Evolutionary conservation across 2,797 vertebrate genomes (phyloP).

Genomic region (Podarcis lilfordi): DNA sequence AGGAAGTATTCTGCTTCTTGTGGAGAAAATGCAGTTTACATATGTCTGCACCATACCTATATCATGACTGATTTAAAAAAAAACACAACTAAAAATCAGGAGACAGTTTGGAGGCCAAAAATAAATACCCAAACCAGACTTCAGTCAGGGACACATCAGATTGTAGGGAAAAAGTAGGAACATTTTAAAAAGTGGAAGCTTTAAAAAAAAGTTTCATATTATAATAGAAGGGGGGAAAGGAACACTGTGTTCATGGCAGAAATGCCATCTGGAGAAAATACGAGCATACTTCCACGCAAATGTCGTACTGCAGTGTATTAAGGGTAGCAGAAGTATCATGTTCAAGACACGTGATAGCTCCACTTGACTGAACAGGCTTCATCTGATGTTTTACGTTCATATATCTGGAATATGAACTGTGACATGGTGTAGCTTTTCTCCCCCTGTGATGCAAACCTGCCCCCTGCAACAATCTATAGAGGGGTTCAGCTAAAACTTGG

Average conservation of each 20-base stretch:
- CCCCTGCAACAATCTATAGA: neutral
- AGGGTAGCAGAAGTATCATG: neutral
- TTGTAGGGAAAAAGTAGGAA: neutral
- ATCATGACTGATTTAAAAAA: too few species aligned
- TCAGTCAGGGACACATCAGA: neutral
- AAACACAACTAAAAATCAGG: too few species aligned
- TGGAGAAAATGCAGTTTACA: neutral
- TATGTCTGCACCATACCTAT: neutral
- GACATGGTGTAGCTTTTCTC: neutral
- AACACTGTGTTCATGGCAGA: slow-evolving; percentile 31
- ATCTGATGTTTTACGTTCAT: slow-evolving; percentile 8
- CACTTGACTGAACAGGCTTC: slow-evolving; percentile 11
- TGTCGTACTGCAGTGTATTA: slow-evolving; percentile 9
- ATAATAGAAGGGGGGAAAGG: neutral
- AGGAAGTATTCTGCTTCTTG: neutral
- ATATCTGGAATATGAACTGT: neutral
- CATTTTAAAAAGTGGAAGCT: neutral
- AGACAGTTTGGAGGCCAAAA: neutral
- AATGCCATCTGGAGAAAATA: slow-evolving; percentile 24
- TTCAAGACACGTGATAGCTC: slow-evolving; percentile 14
- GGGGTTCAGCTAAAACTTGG: neutral
- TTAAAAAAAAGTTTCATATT: slow-evolving; percentile 10
- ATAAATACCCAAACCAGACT: neutral
- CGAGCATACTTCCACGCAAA: slow-evolving; percentile 19
- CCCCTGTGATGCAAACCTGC: neutral